Base-by-base conservation (phyloP, 1,140 invertebrate species). In the Condylostylus longicornis region DNA sequence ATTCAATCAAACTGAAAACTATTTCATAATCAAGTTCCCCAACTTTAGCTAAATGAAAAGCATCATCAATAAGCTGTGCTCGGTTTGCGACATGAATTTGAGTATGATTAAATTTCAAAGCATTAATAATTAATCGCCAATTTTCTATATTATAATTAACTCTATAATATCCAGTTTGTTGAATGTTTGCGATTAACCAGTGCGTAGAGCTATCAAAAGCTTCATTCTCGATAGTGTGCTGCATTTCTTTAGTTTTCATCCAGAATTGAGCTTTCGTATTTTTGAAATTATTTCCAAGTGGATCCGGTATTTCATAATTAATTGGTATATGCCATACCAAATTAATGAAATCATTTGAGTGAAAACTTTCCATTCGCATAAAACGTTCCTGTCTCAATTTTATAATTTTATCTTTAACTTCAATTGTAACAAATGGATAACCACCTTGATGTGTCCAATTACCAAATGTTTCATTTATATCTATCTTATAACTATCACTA, bases 381-480 rank as follows among this genome's bases (percentile, higher is more conserved):
- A n/a, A n/a, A n/a, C n/a, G n/a, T n/a, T n/a, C n/a, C n/a, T n/a
- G n/a, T n/a, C n/a, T n/a, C n/a, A n/a, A n/a, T n/a, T n/a, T n/a
- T n/a, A n/a, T n/a, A n/a, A n/a, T n/a, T n/a, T n/a, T n/a, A n/a
- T n/a, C n/a, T n/a, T n/a, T n/a, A n/a, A n/a, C n/a, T n/a, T n/a
- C n/a, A 3, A 79, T 67, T 2, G 53, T 75, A 14, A 82, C 49
- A 1, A 79, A 46, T 0, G 79, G 79, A 51, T 71, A 77, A 23
- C 70, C 67, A 35, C 67, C 73, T 53, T 80, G 74, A 13, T 72
- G 50, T 2, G 71, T 71, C 79, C 79, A 83, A 2, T 75, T 73
- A 33, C 72, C 62, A n/a, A n/a, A n/a, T 40, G 76, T 63, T 1
- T 63, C 38, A 9, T 43, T 40, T 6, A 67, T 38, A 4, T 38